These are phyloP conservation scores for Microtus oregoni DNA, from an alignment of 2,113 vertebrate species.

Conservation along the genomic window DNA sequence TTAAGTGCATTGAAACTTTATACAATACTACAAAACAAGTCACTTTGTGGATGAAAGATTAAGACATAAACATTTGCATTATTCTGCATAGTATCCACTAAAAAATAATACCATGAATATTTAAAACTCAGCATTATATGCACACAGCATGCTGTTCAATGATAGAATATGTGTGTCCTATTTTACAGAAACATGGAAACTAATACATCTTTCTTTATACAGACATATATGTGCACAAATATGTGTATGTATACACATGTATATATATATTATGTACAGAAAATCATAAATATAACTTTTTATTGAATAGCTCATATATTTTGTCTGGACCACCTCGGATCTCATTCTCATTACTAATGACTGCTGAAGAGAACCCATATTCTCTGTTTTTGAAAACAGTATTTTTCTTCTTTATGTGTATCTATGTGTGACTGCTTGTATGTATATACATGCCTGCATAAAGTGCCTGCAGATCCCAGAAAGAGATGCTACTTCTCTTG, in stretches of 20 bases:
- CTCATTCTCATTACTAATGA: neutral
- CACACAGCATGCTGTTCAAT: neutral
- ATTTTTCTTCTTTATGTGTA: neutral
- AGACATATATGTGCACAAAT: neutral
- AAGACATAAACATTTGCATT: neutral
- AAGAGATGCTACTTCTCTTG: neutral
- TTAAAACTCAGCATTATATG: neutral
- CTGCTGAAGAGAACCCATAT: neutral
- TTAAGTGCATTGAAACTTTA: neutral
- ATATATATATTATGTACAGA: neutral
- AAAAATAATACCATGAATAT: neutral
- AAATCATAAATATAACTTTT: neutral
- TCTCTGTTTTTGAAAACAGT: neutral
- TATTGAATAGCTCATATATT: neutral
- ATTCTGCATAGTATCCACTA: neutral
- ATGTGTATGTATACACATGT: neutral
- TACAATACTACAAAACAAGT: neutral
- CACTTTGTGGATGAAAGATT: neutral
- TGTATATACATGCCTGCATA: neutral
- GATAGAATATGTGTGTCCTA: neutral
- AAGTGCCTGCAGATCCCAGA: neutral
- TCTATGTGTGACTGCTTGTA: neutral
- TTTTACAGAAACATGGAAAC: neutral
- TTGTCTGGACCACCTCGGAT: rapidly evolving
- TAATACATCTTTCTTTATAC: neutral